Conservation (phyloP, 2,797 vertebrate genomes). For the Rhinichthys osculus region DNA sequence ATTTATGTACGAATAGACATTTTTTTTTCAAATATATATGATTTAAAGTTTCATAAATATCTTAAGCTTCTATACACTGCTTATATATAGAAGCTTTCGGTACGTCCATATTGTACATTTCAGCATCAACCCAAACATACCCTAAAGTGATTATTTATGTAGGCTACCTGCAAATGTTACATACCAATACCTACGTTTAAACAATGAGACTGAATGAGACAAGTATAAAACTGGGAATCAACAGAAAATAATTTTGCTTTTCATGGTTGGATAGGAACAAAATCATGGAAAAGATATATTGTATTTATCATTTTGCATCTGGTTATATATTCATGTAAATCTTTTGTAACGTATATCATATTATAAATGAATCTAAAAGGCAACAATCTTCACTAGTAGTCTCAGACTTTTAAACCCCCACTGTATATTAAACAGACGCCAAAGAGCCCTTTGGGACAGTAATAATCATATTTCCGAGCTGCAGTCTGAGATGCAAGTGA, state of each 20-base stretch:
- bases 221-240: not conserved
- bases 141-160: not conserved
- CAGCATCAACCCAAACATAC: not conserved
- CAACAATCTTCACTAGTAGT: not conserved
- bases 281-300: not conserved
- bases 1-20: too few species aligned
- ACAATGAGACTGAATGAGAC: not conserved
- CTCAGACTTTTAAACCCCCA: not conserved
- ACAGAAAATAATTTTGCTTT: not conserved
- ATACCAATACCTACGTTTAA: not conserved
- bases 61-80: not conserved
- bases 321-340: not conserved
- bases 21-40: too few species aligned
- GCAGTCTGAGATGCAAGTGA: slow-evolving; percentile 40
- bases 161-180: not conserved
- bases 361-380: not conserved
- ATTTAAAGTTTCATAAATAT: too few species aligned
- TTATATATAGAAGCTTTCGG: not conserved
- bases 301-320: not conserved
- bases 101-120: not conserved
- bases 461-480: slow-evolving; percentile 47
- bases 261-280: not conserved
- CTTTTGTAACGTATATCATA: not conserved
- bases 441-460: not conserved
- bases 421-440: not conserved